Percentiles rank a stretch among this genome's conserved stretches.
These are phyloP conservation scores for Hedychridium roseum DNA, from an alignment of 2,888 invertebrate species.

Conservation along the genomic window DNA sequence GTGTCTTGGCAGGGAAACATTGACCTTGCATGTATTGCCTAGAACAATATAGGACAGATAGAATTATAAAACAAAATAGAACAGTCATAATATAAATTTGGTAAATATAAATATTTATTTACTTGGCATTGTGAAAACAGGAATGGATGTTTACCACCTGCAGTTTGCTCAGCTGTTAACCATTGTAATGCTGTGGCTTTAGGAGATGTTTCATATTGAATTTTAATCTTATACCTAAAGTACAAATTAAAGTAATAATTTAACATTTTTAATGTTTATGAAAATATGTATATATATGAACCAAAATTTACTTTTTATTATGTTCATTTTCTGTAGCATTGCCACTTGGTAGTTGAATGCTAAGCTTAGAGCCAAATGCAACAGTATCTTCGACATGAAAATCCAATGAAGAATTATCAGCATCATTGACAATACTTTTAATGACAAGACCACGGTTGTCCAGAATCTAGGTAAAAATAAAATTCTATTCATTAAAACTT, in stretches of 20 bases:
- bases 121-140: slow-evolving; percentile 86
- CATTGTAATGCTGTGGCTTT: slow-evolving; percentile 89
- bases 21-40: slow-evolving; percentile 90
- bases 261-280: slow-evolving; percentile 8
- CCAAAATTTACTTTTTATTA: slow-evolving; percentile 13
- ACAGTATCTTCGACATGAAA: slow-evolving; percentile 71
- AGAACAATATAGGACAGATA: too few species aligned
- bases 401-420: slow-evolving; percentile 66
- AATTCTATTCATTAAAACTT: slow-evolving; percentile 9
- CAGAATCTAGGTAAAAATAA: slow-evolving; percentile 69
- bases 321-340: slow-evolving; percentile 46
- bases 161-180: slow-evolving; percentile 86
- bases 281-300: slow-evolving; percentile 4
- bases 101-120: slow-evolving; percentile 27
- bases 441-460: slow-evolving; percentile 79
- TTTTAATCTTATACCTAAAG: slow-evolving; percentile 67
- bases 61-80: slow-evolving; percentile 12
- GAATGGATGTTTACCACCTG: slow-evolving; percentile 86
- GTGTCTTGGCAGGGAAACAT: slow-evolving; percentile 93
- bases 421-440: slow-evolving; percentile 68
- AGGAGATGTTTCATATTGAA: slow-evolving; percentile 80
- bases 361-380: slow-evolving; percentile 78
- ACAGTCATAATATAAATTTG: not conserved
- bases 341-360: slow-evolving; percentile 74
- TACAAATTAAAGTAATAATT: slow-evolving; percentile 6